Evolutionary conservation across 2,113 vertebrate genomes (phyloP), one percentile per base, ranked within the genome.

Genomic region (Elanoides forficatus): DNA sequence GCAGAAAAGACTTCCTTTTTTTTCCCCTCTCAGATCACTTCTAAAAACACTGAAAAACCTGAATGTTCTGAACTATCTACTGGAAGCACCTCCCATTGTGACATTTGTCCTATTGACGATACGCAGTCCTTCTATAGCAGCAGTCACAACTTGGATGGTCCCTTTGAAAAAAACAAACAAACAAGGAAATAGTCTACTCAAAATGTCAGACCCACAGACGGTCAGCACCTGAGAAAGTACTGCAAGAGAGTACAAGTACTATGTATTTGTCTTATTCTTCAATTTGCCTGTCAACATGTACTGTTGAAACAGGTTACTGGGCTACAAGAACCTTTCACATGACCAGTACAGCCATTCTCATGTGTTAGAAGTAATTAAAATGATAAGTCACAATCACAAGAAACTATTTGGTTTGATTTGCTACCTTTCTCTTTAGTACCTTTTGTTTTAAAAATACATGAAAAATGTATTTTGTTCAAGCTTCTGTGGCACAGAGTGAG

Each of bases 321-420:
- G 47, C 56, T 55, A 55, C 43, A 5, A 0, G 5, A 56, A 45
- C 56, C 30, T 75, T 48, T 34, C 15, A 11, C 1, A 0, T 4
- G 18, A 60, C 19, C 32, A 50, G 17, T 29, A 47, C n/a, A 70
- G 65, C 66, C 65, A 21, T 19, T 65, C 26, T 60, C 29, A n/a
- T 1, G 34, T 23, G 38, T 34, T 58, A 42, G 38, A 45, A 71
- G 26, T 30, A 50, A 76, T 42, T 71, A 53, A 78, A 90, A 81
- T 9, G 1, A 14, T 25, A 70, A 60, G 10, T 63, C 12, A 14
- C 3, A 4, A 75, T 43, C 15, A 16, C 11, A 73, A 36, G 30
- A 34, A 67, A 8, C 55, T 76, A 25, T 10, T 40, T 40, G 22
- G 7, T 43, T 86, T 16, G 4, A 45, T 59, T 53, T 86, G 7